A percentile compares a stretch with the other conserved stretches of the same genome.
These are phyloP conservation scores for Brachionus calyciflorus DNA, from an alignment of 1,140 invertebrate species.

Conservation along the genomic window DNA sequence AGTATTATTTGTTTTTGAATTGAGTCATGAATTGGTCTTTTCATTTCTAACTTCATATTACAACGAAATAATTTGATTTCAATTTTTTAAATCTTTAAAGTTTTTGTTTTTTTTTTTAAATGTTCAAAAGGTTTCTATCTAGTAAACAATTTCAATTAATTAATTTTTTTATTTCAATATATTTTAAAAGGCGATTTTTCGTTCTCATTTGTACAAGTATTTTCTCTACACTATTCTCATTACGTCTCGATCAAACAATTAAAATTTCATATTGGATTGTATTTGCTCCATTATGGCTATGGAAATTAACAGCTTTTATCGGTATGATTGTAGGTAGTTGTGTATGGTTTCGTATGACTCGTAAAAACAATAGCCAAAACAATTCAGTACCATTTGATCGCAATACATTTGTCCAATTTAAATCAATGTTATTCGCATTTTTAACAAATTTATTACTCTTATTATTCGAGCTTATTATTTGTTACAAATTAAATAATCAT, in stretches of 20 bases:
- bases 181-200: slow-evolving; percentile 30
- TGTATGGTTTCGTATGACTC: background rate
- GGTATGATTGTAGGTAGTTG: background rate
- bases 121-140: too few species aligned
- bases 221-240: background rate
- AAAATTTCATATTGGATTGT: background rate
- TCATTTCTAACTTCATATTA: too few species aligned
- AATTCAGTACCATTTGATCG: slow-evolving; percentile 68
- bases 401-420: slow-evolving; percentile 91
- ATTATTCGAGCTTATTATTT: slow-evolving; percentile 92
- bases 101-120: background rate
- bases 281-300: background rate
- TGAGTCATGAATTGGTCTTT: too few species aligned
- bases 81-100: too few species aligned
- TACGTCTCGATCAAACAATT: background rate
- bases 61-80: too few species aligned
- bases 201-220: background rate
- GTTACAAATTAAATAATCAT: slow-evolving; percentile 83
- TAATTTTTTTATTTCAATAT: slow-evolving; percentile 36
- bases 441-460: slow-evolving; percentile 86
- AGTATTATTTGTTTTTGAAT: too few species aligned
- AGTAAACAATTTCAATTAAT: slow-evolving; percentile 37
- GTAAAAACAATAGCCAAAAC: slow-evolving; percentile 62
- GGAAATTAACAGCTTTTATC: background rate
- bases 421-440: slow-evolving; percentile 90